Evolutionary conservation across 2,888 invertebrate species (phyloP).

Genomic region (Latrodectus elegans): DNA sequence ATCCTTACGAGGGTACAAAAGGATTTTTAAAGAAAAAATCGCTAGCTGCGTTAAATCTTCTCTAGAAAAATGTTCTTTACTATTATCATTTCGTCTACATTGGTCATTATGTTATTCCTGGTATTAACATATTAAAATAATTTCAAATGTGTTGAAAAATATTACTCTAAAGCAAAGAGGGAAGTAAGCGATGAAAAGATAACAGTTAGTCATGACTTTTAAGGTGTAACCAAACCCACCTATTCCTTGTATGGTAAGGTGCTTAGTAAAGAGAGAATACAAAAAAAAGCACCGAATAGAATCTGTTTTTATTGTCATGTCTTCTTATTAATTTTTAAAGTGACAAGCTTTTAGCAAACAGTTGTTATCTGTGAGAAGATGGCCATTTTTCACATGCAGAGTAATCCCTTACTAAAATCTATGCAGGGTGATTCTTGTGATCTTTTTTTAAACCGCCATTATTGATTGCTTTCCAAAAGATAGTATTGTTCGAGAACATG

Average conservation of each 20-base stretch:
- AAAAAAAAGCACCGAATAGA: conserved; percentile 21
- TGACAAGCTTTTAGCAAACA: conserved; percentile 40
- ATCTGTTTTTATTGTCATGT: conserved; percentile 48
- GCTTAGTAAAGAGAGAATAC: neutral
- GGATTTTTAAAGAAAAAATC: conserved; percentile 39
- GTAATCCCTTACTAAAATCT: conserved; percentile 3
- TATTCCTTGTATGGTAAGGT: conserved; percentile 40
- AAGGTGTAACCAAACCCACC: conserved; percentile 56
- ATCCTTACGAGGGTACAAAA: conserved; percentile 47
- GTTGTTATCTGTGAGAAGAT: neutral
- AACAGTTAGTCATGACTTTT: conserved; percentile 50
- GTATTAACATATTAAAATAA: conserved; percentile 54
- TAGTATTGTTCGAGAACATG: no score
- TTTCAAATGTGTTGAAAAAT: conserved; percentile 32
- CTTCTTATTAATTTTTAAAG: conserved; percentile 40
- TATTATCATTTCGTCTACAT: conserved; percentile 24
- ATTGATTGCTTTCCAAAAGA: no score
- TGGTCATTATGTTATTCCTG: conserved; percentile 48
- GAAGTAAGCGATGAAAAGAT: conserved; percentile 44
- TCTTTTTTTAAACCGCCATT: no score
- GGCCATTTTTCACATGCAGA: conserved; percentile 44
- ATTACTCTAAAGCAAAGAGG: conserved; percentile 3
- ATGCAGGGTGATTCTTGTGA: no score
- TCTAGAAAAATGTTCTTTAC: neutral
- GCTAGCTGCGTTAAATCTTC: conserved; percentile 1